Evolutionary conservation across 2,888 invertebrate genomes (phyloP).

Genomic region (Kuschelorhynchus macadamiae): DNA sequence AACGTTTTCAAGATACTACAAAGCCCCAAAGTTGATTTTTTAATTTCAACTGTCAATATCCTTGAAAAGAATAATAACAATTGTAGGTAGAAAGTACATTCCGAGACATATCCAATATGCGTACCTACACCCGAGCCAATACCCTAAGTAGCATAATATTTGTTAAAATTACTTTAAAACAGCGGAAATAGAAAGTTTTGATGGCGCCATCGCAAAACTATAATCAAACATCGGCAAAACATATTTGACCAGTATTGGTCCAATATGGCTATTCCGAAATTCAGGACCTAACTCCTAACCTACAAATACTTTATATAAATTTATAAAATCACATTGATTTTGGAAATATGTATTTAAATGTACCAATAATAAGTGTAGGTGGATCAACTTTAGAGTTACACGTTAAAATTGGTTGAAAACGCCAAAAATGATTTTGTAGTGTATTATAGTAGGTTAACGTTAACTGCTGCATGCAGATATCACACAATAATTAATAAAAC

Average conservation of each 20-base stretch:
- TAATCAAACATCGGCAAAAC: too few species aligned
- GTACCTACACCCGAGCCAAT: too few species aligned
- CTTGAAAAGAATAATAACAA: too few species aligned
- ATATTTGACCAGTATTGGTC: slow-evolving; percentile 1
- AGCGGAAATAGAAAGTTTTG: too few species aligned
- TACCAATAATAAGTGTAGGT: slow-evolving; percentile 2
- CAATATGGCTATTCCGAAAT: slow-evolving; percentile 3
- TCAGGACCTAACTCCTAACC: background rate
- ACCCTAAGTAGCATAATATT: too few species aligned
- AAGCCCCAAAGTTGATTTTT: too few species aligned
- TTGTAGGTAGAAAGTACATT: too few species aligned
- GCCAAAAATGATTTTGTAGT: slow-evolving; percentile 1
- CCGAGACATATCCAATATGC: too few species aligned
- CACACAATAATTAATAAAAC: background rate
- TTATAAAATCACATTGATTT: background rate
- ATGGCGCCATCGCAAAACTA: too few species aligned
- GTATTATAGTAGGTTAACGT: background rate
- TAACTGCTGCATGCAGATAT: background rate
- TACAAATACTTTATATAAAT: background rate
- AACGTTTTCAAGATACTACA: too few species aligned
- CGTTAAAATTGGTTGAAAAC: slow-evolving; percentile 3
- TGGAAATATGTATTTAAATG: background rate
- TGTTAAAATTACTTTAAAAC: too few species aligned
- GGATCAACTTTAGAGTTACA: background rate
- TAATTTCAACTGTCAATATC: too few species aligned